These are phyloP conservation scores for Thamnophis elegans DNA, from an alignment of 2,797 vertebrate genomes.

Conservation along the genomic window DNA sequence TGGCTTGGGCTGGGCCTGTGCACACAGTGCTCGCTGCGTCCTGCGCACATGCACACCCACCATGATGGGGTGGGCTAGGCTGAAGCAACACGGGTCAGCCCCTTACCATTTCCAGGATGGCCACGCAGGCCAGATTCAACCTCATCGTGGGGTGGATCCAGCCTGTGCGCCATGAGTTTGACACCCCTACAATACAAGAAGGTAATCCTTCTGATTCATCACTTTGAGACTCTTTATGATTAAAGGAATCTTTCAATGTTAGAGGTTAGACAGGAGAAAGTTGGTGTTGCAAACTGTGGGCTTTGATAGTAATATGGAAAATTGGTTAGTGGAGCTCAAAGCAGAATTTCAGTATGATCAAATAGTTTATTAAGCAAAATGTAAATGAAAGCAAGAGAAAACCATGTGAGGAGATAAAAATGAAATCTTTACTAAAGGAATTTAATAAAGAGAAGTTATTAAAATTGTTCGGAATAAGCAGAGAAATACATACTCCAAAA, in stretches of 20 bases:
- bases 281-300: background rate
- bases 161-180: too few species aligned
- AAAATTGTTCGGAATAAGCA: background rate
- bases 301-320: background rate
- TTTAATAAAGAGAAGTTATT: background rate
- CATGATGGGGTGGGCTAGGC: too few species aligned
- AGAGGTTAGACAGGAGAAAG: background rate
- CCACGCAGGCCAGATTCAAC: rapidly evolving
- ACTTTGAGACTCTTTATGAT: too few species aligned
- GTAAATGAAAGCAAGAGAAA: too few species aligned
- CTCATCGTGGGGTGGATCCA: too few species aligned
- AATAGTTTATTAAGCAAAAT: background rate
- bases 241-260: background rate
- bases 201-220: background rate
- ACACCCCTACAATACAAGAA: background rate
- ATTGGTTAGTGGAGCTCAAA: background rate
- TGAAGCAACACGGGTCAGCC: too few species aligned
- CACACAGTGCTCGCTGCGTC: too few species aligned
- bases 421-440: background rate
- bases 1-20: too few species aligned
- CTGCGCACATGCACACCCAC: too few species aligned
- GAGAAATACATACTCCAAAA: too few species aligned
- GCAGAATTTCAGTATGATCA: background rate
- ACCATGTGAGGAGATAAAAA: background rate
- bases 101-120: too few species aligned